Evolutionary conservation across 2,797 vertebrate genomes (phyloP), one percentile per base, ranked within the genome.

Genomic region (Cephalopachus bancanus): DNA sequence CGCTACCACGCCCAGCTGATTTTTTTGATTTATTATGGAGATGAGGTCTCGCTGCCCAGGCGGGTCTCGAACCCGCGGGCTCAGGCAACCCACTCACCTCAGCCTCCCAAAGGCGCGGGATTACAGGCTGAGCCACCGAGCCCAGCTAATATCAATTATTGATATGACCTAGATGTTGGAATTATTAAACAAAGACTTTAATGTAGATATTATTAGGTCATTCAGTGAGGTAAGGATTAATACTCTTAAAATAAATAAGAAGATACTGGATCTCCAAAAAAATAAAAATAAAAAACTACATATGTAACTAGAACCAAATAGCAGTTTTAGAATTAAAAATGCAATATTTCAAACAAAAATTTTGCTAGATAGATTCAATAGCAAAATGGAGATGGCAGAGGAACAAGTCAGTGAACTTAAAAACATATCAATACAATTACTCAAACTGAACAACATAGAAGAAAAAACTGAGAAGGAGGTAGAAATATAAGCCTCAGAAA

Each of bases 271-370:
- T 80, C 5, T 69, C 44, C 11, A 72, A 83, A 64, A 12, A 86
- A 10, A 92, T 44, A 44, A 44, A 44, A 59, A 55, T 19, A 65
- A 71, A 74, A 94, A 71, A 71, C 33, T 33, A 26, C 55, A 44
- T 89, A 37, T 69, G 16, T 74, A 85, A 83, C 59, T n/a, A 64
- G 57, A 64, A 51, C 19, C 22, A 90, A 83, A 69, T 67, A 7
- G 53, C 64, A 80, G 57, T 49, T 72, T 62, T 49, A 76, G 37
- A 96, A 92, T 14, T 64, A 86, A 94, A 94, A 91, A n/a, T 51
- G 53, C 0, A 72, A 24, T 60, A 55, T 49, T 20, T 44, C 11
- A 76, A 87, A 60, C 69, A 28, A 33, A 87, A 57, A 65, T 85
- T 20, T 60, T 0, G 44, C 20, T 49, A n/a, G 3, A 30, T 59